Base-by-base conservation (phyloP, 2,888 invertebrate species). In the Abrostola triplasia region DNA sequence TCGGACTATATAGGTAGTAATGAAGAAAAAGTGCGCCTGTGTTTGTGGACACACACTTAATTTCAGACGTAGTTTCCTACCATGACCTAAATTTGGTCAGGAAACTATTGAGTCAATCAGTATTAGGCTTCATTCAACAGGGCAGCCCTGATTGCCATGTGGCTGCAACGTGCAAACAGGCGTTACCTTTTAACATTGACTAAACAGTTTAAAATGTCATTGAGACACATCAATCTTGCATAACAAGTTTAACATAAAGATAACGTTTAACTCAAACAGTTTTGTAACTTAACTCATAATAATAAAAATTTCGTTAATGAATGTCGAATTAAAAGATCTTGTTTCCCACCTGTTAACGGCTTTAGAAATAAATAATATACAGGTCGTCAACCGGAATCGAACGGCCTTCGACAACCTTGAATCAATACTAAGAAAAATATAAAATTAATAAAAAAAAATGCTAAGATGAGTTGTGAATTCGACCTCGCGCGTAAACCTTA, bases 351-450 rank as follows among this genome's bases (percentile, higher is more conserved):
- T 62, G 53, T 57, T 67, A 76, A 79, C 54, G 42, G 54, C 38
- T 64, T 56, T 47, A 49, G 69, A 71, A 66, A 58, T 60, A 67
- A 64, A 72, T 62, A 48, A 66, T 57, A 59, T 37, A 37, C 51
- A 64, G 77, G 66, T 79, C 77, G 71, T 67, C 71, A 76, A 74
- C 71, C 77, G 71, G 66, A 62, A 56, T 67, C 53, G 36, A 47
- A 13, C 66, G 76, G 74, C 74, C 81, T 79, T 73, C 61, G 64
- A 35, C 10, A 70, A 56, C 79, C 79, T 80, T 79, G 76, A 70
- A 49, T 61, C 48, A 63, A 58, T 67, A 63, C 49, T 36, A 1
- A 59, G 59, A 70, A 72, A 70, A 64, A 53, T 40, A 41, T 40
- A 53, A 67, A 64, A 66, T 48, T 59, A 24, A 53, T 55, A 58